A percentile compares a stretch with the other conserved stretches of the same genome.
Conservation (phyloP, 2,888 invertebrate genomes). For the Aleiodes leptofemur region DNA sequence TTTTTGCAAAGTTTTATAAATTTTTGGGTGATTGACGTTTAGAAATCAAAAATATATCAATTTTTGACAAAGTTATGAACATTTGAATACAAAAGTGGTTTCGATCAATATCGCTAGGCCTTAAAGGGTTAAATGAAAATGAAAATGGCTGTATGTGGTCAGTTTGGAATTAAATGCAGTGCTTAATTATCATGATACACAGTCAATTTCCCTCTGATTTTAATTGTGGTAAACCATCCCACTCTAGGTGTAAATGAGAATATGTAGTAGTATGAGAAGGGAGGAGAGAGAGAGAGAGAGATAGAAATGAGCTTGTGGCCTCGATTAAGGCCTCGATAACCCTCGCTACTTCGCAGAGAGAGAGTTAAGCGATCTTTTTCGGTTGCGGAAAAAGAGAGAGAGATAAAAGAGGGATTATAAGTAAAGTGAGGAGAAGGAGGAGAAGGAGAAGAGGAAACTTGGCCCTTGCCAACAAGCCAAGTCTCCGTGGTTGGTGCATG, state of each 20-base stretch:
- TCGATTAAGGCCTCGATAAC: conserved; percentile 37
- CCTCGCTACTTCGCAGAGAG: conserved; percentile 40
- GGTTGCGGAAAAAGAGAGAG: conserved; percentile 4
- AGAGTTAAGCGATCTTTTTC: conserved; percentile 53
- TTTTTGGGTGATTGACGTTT: too few relatives aligned
- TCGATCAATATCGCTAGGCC: too few relatives aligned
- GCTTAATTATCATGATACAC: background rate
- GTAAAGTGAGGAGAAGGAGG: conserved; percentile 2
- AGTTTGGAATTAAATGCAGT: background rate
- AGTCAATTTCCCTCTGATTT: conserved; percentile 2
- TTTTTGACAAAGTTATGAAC: too few relatives aligned
- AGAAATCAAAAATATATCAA: too few relatives aligned
- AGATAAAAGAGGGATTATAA: conserved; percentile 5
- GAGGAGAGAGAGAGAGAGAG: too few relatives aligned
- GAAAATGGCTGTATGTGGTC: background rate
- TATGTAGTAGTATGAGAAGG: background rate
- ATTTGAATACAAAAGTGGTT: too few relatives aligned
- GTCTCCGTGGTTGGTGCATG: conserved; percentile 38
- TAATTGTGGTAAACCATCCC: conserved; percentile 25
- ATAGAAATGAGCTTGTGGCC: conserved; percentile 2
- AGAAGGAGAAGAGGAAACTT: conserved; percentile 42
- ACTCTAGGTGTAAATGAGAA: conserved; percentile 1
- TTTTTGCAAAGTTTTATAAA: too few relatives aligned
- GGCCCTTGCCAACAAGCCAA: conserved; percentile 54
- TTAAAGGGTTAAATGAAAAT: background rate